A percentile compares a stretch with the other conserved stretches of the same genome.
These are phyloP conservation scores for Coenonympha glycerion DNA, from an alignment of 2,888 invertebrate genomes.

Conservation along the genomic window DNA sequence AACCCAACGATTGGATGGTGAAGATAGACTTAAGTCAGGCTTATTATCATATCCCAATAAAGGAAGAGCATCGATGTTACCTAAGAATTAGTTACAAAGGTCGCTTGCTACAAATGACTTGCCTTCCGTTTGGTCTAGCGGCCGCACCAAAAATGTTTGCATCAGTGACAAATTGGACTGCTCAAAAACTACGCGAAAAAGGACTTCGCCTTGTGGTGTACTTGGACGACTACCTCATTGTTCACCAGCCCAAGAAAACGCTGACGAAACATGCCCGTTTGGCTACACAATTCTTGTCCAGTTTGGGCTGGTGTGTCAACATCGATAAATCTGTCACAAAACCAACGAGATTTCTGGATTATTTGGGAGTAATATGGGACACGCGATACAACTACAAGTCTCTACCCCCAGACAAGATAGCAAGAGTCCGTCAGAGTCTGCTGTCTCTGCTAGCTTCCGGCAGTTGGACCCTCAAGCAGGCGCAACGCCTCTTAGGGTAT, in stretches of 20 bases:
- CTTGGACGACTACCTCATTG: too few species aligned
- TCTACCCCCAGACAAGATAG: not conserved
- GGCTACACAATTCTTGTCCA: too few species aligned
- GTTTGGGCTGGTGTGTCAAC: too few species aligned
- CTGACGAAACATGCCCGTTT: too few species aligned
- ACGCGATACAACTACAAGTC: conserved; percentile 16
- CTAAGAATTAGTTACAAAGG: conserved; percentile 19
- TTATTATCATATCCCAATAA: conserved; percentile 27
- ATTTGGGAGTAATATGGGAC: conserved; percentile 20
- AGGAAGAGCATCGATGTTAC: conserved; percentile 21
- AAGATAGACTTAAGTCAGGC: conserved; percentile 28
- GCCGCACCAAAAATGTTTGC: conserved; percentile 27
- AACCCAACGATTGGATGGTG: conserved; percentile 25
- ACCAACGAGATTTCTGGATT: conserved; percentile 13
- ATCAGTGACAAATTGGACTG: conserved; percentile 25
- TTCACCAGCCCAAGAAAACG: too few species aligned
- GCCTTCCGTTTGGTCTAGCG: conserved; percentile 26
- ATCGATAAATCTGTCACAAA: too few species aligned
- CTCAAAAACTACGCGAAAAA: conserved; percentile 20
- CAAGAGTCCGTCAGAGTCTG: too few species aligned
- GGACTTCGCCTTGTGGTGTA: too few species aligned
- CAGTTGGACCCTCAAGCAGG: conserved; percentile 26
- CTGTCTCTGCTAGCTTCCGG: too few species aligned
- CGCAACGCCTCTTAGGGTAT: conserved; percentile 22
- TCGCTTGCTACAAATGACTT: conserved; percentile 24